Percentiles rank a stretch among this genome's conserved stretches.
Conservation (phyloP, 2,888 invertebrate species). For the Lymantria monacha region DNA sequence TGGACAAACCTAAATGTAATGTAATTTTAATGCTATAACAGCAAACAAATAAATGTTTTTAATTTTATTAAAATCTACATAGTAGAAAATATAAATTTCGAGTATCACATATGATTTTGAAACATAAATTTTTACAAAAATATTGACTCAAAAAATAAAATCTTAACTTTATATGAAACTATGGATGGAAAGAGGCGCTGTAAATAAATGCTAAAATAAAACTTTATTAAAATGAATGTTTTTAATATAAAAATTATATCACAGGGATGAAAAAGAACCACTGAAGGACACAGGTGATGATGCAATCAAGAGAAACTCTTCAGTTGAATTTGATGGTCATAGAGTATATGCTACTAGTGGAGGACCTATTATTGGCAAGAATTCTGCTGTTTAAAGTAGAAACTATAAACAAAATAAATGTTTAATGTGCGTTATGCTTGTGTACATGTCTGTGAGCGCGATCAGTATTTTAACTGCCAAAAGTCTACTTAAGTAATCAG, state of each 20-base stretch:
- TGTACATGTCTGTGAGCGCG: conserved; percentile 68
- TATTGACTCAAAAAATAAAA: conserved; percentile 11
- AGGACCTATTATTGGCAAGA: conserved; percentile 92
- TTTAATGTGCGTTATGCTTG: conserved; percentile 47
- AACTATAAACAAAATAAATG: conserved; percentile 8
- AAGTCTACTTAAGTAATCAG: conserved; percentile 60
- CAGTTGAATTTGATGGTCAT: conserved; percentile 91
- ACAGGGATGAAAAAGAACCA: conserved; percentile 91
- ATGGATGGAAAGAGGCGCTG: conserved; percentile 11
- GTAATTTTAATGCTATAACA: too few relatives aligned
- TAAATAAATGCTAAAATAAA: conserved; percentile 33
- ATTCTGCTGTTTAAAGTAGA: conserved; percentile 89
- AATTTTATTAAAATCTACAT: too few relatives aligned
- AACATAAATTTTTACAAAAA: too few relatives aligned
- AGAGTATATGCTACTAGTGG: conserved; percentile 92
- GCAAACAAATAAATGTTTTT: too few relatives aligned
- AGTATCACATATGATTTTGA: too few relatives aligned
- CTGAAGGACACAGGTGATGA: conserved; percentile 86
- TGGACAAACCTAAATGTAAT: too few relatives aligned
- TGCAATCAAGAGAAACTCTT: conserved; percentile 87
- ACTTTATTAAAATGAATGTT: background rate
- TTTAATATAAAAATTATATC: conserved; percentile 25
- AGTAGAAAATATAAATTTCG: too few relatives aligned
- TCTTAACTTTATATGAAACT: conserved; percentile 13
- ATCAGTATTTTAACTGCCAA: conserved; percentile 77